phyloP scores from a whole-genome alignment of 2,113 vertebrate species.

The Motacilla alba region DNA sequence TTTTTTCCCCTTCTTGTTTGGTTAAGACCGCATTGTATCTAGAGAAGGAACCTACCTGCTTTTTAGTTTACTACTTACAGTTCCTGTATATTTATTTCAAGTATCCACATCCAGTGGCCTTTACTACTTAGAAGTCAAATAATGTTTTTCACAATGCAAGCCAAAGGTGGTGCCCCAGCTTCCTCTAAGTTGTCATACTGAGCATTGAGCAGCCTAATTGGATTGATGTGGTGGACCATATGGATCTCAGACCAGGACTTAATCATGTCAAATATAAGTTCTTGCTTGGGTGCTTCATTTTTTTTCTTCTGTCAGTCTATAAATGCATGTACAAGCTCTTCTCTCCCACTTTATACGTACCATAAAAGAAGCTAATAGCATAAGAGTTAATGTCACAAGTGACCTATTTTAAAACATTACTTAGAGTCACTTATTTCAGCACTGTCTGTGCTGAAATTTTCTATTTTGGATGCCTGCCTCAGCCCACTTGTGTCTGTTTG shows the following conservation, averaged over 20 bases:
- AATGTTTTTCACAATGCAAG: not conserved
- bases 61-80: not conserved
- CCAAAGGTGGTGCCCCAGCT: not conserved
- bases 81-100: not conserved
- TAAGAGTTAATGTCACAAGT: not conserved
- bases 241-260: not conserved
- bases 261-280: not conserved
- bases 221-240: not conserved
- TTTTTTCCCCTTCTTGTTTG: not conserved
- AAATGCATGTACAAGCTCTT: not conserved
- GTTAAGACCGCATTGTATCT: not conserved
- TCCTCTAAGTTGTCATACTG: not conserved
- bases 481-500: not conserved
- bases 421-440: not conserved
- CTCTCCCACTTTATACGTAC: rapidly evolving
- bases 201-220: not conserved
- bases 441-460: not conserved
- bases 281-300: not conserved
- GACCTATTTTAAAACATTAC: constrained; percentile 2
- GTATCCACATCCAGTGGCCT: not conserved
- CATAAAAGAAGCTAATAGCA: not conserved
- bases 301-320: not conserved
- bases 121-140: not conserved
- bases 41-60: not conserved
- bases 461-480: not conserved